Base-by-base conservation (phyloP, 2,888 invertebrate genomes). In the Bellardia pandia region DNA sequence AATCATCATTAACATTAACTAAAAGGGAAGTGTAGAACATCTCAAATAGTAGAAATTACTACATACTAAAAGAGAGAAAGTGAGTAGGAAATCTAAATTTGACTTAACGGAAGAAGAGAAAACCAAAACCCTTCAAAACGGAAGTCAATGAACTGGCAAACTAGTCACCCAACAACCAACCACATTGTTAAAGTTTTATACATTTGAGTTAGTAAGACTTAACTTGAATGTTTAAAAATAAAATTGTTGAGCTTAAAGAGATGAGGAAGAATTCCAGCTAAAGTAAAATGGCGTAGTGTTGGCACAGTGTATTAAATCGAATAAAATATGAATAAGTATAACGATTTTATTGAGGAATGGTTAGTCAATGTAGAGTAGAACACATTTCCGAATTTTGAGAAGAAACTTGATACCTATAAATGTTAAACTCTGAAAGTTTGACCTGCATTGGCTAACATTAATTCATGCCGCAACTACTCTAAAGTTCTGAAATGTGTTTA, bases 81-180 rank as follows among this genome's bases (percentile, higher is more conserved):
- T 3, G 53, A 33, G 77, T 4, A 45, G 9, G 45, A 33, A 58
- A 30, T 16, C 37, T 11, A 13, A 45, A 37, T 40, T 66, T 56
- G 14, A 62, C 37, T 23, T 13, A 13, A 71, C n/a, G 3, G 45
- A 68, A 58, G 16, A 62, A 4, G 5, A 37, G 33, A 64, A 71
- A n/a, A n/a, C 11, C 16, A 9, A 71, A 71, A 11, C 33, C 13
- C 14, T 23, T 60, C 58, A 37, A 68, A 62, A 85, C 62, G 45
- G 33, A 56, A 79, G 85, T 75, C 79, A 85, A 75, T 79, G 68
- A 79, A 79, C 75, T 56, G 51, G 16, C 4, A 68, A 74, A 79
- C 37, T 71, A 53, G 23, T 40, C 8, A 23, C 45, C n/a, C n/a
- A 48, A 77, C 45, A 37, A 64, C 1, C 69, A n/a, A 30, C 71